Evolutionary conservation across 2,888 invertebrate genomes (phyloP).

Genomic region (Drosophila kokeensis): DNA sequence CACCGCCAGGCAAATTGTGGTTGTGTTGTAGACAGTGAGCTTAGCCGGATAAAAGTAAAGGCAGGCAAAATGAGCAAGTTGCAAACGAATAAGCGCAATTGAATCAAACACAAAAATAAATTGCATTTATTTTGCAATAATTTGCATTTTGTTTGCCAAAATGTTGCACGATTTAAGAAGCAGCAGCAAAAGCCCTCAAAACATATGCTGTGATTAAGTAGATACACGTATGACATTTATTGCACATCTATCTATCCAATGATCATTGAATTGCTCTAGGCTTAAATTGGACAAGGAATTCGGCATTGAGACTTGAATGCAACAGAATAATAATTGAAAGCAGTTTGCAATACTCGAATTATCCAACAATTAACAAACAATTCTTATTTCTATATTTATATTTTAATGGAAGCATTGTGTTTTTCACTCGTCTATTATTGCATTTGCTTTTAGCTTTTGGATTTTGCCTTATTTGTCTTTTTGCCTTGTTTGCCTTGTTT

Average conservation of each 20-base stretch:
- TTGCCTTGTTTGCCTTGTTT: background rate
- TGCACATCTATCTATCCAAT: background rate
- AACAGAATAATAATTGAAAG: background rate
- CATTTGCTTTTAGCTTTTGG: no score
- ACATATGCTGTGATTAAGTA: constrained; percentile 10
- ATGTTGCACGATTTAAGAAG: constrained; percentile 29
- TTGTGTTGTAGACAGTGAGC: constrained; percentile 21
- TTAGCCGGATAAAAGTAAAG: constrained; percentile 32
- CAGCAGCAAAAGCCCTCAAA: background rate
- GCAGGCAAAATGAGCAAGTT: constrained; percentile 62
- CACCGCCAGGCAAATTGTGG: constrained; percentile 70
- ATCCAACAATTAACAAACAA: background rate
- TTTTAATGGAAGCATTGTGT: background rate
- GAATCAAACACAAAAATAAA: constrained; percentile 73
- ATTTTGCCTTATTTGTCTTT: background rate
- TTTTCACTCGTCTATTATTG: background rate
- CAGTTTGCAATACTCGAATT: background rate
- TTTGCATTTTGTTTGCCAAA: constrained; percentile 58
- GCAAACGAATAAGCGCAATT: constrained; percentile 62
- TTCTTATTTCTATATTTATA: background rate
- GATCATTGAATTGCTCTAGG: background rate
- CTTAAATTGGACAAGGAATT: background rate
- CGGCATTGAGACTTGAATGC: background rate
- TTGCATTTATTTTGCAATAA: constrained; percentile 73
- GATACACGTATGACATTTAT: background rate